Conservation (phyloP, 2,888 invertebrate genomes). For the Agrypnus murinus region DNA sequence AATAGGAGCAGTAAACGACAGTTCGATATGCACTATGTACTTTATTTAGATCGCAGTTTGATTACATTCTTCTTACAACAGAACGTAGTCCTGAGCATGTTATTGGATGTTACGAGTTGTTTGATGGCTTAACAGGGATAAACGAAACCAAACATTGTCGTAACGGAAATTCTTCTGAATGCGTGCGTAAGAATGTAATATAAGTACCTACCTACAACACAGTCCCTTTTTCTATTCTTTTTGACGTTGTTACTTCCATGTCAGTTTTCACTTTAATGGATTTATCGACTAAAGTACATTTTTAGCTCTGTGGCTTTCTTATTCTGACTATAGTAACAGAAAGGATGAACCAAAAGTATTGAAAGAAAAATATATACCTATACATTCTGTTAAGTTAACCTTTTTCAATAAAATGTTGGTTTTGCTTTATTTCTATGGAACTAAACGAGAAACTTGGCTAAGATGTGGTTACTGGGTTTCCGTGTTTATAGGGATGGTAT, state of each 20-base stretch:
- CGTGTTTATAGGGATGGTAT: too few relatives aligned
- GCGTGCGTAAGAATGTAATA: slow-evolving; percentile 11
- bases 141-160: slow-evolving; percentile 3
- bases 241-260: not conserved
- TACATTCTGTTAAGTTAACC: too few relatives aligned
- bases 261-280: not conserved
- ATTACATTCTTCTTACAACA: slow-evolving; percentile 52
- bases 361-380: too few relatives aligned
- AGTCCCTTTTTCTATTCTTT: not conserved
- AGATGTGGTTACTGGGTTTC: too few relatives aligned
- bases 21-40: slow-evolving; percentile 40
- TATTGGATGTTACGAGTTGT: slow-evolving; percentile 46
- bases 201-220: not conserved
- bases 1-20: slow-evolving; percentile 30
- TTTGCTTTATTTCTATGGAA: too few relatives aligned
- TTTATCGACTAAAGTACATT: not conserved
- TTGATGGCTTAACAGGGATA: not conserved
- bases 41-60: slow-evolving; percentile 52
- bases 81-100: slow-evolving; percentile 43
- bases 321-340: too few relatives aligned
- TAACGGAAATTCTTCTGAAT: slow-evolving; percentile 1
- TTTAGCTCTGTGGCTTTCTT: too few relatives aligned
- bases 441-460: too few relatives aligned
- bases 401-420: too few relatives aligned
- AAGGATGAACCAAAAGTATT: too few relatives aligned